phyloP scores from a whole-genome alignment of 2,888 invertebrate species.

The Phalera bucephala region DNA sequence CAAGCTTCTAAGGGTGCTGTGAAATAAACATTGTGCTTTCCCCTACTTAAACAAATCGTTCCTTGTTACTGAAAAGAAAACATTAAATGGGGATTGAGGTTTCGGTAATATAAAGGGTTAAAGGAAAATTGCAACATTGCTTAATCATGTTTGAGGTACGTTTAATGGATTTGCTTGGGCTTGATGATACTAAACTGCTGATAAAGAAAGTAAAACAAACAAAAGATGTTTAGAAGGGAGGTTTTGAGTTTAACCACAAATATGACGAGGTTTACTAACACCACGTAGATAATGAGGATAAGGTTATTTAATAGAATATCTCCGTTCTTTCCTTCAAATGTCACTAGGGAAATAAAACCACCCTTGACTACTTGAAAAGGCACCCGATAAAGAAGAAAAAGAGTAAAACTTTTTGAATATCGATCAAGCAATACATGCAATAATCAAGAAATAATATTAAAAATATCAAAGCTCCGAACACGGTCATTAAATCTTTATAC shows the following conservation, averaged over 20 bases:
- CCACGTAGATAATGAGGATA: too few species aligned
- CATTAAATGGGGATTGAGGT: slow-evolving; percentile 47
- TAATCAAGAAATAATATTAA: too few species aligned
- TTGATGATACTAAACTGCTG: slow-evolving; percentile 13
- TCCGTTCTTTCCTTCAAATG: too few species aligned
- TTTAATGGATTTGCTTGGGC: slow-evolving; percentile 39
- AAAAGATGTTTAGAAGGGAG: slow-evolving; percentile 7
- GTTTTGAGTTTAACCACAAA: neutral
- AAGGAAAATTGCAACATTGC: slow-evolving; percentile 55
- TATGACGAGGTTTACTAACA: too few species aligned
- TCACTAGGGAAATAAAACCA: too few species aligned
- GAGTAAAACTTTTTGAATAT: too few species aligned
- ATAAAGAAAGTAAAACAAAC: slow-evolving; percentile 19
- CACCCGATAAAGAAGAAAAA: too few species aligned
- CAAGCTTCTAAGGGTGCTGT: slow-evolving; percentile 39
- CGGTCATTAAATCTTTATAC: too few species aligned
- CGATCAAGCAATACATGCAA: too few species aligned
- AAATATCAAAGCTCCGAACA: too few species aligned
- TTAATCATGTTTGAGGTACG: slow-evolving; percentile 55
- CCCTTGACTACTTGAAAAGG: too few species aligned
- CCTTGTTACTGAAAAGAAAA: slow-evolving; percentile 62
- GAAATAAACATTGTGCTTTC: slow-evolving; percentile 55
- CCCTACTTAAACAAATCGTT: slow-evolving; percentile 65
- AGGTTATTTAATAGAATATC: too few species aligned
- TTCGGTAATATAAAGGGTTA: slow-evolving; percentile 50